Evolutionary conservation across 2,888 invertebrate genomes (phyloP), one percentile per base, ranked within the genome.

Genomic region (Pristionchus entomophagus): DNA sequence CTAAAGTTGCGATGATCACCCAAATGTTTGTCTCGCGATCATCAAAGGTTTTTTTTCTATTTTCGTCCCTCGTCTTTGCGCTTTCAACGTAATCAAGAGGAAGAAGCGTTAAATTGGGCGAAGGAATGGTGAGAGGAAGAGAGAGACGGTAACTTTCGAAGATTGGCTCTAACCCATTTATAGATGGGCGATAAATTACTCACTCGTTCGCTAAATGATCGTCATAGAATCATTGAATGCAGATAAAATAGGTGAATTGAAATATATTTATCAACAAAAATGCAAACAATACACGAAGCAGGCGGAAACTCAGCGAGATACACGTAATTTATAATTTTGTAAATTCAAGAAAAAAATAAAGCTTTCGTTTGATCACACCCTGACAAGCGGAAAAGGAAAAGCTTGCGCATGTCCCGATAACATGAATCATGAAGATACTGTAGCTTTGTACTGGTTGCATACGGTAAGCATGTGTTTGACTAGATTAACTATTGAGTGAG

Each of bases 241-340:
- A 59, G 22, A 14, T 17, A 17, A 56, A 56, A 22, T 56, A 17
- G 6, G 45, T 45, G n/a, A n/a, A n/a, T n/a, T n/a, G n/a, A n/a
- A n/a, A 56, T 35, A 35, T 38, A 73, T 73, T 73, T 73, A 73
- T 73, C n/a, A 73, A 73, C 73, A 73, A 73, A 56, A 73, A 73
- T 73, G 73, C 73, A 73, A 41, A 62, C 26, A 73, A 73, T 73
- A 73, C 73, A 45, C 41, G 73, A 73, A n/a, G 73, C 73, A 14
- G 41, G 41, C 26, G 45, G 26, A 41, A 73, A 26, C 35, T 5
- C 32, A 38, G 69, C 69, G n/a, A 32, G 10, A 5, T 73, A 73
- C 73, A 73, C 73, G 73, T 73, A 32, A 8, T 45, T n/a, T n/a
- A 10, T 19, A n/a, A 73, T 73, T 56, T 26, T 12, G n/a, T 2